phyloP scores from a whole-genome alignment of 1,140 invertebrate species.

The Drosophila ogumai region DNA sequence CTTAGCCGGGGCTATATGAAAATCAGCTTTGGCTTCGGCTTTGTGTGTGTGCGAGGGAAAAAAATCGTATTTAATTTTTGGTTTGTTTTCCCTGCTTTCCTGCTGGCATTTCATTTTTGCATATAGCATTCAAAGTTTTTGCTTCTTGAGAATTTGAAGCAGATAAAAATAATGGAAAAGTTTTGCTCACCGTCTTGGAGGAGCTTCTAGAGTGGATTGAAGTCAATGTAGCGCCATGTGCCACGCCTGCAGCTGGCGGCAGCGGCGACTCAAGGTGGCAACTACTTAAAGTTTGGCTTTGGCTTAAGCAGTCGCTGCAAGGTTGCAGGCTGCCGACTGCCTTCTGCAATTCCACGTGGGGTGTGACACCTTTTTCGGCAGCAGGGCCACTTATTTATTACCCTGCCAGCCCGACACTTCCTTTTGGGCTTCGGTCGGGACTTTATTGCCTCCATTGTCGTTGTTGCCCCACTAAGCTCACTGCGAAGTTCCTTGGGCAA shows the following conservation, averaged over 20 bases:
- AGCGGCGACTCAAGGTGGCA: constrained; percentile 68
- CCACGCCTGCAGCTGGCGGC: constrained; percentile 53
- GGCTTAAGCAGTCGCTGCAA: constrained; percentile 53
- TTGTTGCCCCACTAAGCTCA: constrained; percentile 7
- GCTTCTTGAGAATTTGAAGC: constrained; percentile 76
- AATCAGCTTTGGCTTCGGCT: constrained; percentile 69
- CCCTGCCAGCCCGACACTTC: constrained; percentile 30
- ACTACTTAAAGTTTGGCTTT: constrained; percentile 72
- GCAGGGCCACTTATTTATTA: constrained; percentile 72
- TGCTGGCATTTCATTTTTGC: constrained; percentile 54
- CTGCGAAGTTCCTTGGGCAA: constrained; percentile 24
- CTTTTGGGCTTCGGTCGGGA: constrained; percentile 17
- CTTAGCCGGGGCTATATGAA: constrained; percentile 59
- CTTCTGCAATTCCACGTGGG: constrained; percentile 19
- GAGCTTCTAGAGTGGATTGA: constrained; percentile 19
- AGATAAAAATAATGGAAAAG: constrained; percentile 83
- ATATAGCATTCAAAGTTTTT: constrained; percentile 77
- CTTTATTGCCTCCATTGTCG: constrained; percentile 10
- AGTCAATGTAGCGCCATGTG: constrained; percentile 58
- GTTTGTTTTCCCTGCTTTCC: constrained; percentile 48
- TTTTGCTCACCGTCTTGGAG: constrained; percentile 56
- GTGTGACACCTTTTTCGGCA: constrained; percentile 49
- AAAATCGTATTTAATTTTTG: constrained; percentile 79
- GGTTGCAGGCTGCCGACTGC: constrained; percentile 3
- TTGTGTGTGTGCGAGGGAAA: not conserved